A percentile compares a stretch with the other conserved stretches of the same genome.
These are phyloP conservation scores for Sphaeramia orbicularis DNA, from an alignment of 2,797 vertebrate species.

Conservation along the genomic window DNA sequence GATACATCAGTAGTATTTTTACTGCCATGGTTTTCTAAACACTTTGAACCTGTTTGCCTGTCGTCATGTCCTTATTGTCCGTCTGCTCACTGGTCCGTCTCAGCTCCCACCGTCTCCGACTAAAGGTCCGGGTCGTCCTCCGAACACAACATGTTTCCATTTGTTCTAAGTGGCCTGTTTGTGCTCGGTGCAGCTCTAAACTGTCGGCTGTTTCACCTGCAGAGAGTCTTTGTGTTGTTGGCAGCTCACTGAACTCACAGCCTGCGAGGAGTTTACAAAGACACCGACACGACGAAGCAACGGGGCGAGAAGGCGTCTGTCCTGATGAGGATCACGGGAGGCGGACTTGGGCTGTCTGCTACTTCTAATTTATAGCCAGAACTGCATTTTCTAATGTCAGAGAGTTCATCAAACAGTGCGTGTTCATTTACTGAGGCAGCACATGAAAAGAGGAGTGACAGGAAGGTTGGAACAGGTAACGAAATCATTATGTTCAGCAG, in stretches of 20 bases:
- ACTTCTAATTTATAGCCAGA: too few relatives aligned
- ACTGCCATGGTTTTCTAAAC: too few relatives aligned
- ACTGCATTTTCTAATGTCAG: too few relatives aligned
- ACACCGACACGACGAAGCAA: not conserved
- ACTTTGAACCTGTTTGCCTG: not conserved
- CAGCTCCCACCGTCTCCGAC: slow-evolving; percentile 28
- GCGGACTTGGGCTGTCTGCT: not conserved
- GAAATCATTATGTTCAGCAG: too few relatives aligned
- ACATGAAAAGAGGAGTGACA: too few relatives aligned
- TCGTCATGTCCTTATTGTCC: not conserved
- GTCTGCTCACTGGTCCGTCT: not conserved
- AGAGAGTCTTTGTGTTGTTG: slow-evolving; percentile 42
- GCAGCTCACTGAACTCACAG: slow-evolving; percentile 10
- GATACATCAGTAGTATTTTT: too few relatives aligned
- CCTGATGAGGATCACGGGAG: not conserved
- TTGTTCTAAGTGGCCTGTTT: slow-evolving; percentile 55
- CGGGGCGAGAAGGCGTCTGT: not conserved
- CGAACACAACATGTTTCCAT: slow-evolving; percentile 55
- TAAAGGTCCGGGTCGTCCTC: slow-evolving; percentile 49
- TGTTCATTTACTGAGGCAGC: too few relatives aligned
- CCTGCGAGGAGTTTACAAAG: slow-evolving; percentile 18
- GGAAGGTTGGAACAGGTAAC: too few relatives aligned
- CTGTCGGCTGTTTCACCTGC: slow-evolving; percentile 49
- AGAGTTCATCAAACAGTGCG: too few relatives aligned
- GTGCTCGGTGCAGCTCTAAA: slow-evolving; percentile 46